Base-by-base conservation (phyloP, 2,888 invertebrate genomes). In the Eupithecia inturbata region DNA sequence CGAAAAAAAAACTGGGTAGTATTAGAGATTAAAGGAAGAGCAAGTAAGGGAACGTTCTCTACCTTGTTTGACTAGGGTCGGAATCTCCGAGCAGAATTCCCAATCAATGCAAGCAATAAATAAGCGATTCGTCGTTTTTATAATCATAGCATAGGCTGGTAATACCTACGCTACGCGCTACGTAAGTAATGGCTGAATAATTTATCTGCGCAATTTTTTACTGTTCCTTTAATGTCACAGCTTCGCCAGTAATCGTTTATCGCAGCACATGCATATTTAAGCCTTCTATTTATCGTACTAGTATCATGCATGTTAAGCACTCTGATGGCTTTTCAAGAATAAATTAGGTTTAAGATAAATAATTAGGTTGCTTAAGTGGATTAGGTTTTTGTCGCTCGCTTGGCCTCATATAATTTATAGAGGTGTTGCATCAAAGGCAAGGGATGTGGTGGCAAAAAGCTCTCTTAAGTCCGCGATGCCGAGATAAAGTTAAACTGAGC, bases 401-500 rank as follows among this genome's bases (percentile, higher is more conserved):
- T 33, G 45, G 62, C 31, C 79, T 78, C 28, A 81, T 66, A 79
- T 82, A 83, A 85, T 85, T 85, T 84, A 85, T 85, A 82, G 81
- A 82, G 83, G 79, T 76, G 78, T 75, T 76, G 81, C 83, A 83
- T 83, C 82, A 81, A 82, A 82, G 82, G 79, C 80, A 89, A 86
- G 83, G 92, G 92, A 89, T 88, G 88, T 92, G 88, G 94, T 94
- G 93, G 94, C 94, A 94, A 94, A 94, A 94, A 94, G 94, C 93
- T 89, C 92, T 93, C 92, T 87, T 91, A 85, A 93, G 93, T 93
- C 92, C 91, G 91, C 91, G 94, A 94, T 94, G 91, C 88, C 88
- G 86, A 93, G 93, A 94, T 94, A 94, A 93, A 92, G 89, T 92
- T 93, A 94, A 94, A 94, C 93, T 92, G 92, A 89, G 92, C 93